phyloP scores from a whole-genome alignment of 2,113 vertebrate genomes.

The Tinamus guttatus region DNA sequence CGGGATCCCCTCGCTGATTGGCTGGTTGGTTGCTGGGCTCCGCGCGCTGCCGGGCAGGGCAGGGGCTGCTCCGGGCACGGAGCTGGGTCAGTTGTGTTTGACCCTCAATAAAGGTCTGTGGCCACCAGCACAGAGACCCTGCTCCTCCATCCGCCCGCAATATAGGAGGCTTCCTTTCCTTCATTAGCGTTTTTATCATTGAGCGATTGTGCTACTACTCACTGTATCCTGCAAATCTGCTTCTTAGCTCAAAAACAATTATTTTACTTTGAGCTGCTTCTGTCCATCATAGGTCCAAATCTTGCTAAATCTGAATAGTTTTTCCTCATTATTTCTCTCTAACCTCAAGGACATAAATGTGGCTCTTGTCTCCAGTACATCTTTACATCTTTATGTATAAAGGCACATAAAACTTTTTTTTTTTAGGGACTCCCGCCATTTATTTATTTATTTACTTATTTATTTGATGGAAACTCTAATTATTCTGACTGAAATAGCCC shows the following conservation, averaged over 20 bases:
- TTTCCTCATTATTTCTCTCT: conserved; percentile 24
- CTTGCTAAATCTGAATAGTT: conserved; percentile 5
- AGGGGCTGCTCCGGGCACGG: no score
- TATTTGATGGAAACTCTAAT: neutral
- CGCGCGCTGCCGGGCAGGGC: no score
- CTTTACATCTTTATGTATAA: neutral
- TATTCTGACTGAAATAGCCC: neutral
- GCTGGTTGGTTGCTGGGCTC: no score
- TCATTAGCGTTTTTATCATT: neutral
- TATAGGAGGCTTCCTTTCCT: neutral
- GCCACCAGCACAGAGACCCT: no score
- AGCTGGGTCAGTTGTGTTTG: no score
- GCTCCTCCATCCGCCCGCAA: no score
- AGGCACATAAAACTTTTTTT: neutral
- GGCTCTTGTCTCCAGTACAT: neutral
- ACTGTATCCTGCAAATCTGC: neutral
- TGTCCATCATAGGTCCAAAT: neutral
- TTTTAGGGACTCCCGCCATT: neutral
- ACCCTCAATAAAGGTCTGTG: no score
- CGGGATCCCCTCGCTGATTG: no score
- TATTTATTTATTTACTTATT: no score
- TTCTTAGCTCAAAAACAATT: conserved; percentile 36
- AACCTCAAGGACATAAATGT: neutral
- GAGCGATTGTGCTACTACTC: conserved; percentile 4
- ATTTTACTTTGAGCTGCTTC: conserved; percentile 16